Conservation (phyloP, 2,888 invertebrate genomes). For the Morpho helenor region DNA sequence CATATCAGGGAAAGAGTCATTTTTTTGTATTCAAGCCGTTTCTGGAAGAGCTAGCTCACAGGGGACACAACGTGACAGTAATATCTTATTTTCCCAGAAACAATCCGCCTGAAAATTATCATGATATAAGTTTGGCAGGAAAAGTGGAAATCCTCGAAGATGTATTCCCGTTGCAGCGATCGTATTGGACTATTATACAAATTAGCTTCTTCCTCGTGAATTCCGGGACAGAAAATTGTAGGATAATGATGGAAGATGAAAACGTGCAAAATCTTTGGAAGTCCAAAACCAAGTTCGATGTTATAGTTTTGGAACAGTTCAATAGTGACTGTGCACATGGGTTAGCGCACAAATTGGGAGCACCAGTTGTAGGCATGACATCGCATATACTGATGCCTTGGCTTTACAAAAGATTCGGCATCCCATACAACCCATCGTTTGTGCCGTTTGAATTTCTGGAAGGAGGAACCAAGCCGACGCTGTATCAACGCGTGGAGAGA, state of each 20-base stretch:
- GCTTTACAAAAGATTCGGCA: slow-evolving; percentile 74
- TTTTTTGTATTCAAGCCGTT: slow-evolving; percentile 81
- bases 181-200: slow-evolving; percentile 39
- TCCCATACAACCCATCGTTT: slow-evolving; percentile 79
- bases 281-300: slow-evolving; percentile 72
- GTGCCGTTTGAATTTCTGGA: slow-evolving; percentile 74
- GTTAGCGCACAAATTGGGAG: slow-evolving; percentile 73
- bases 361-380: slow-evolving; percentile 77
- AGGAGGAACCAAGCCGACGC: slow-evolving; percentile 65
- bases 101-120: slow-evolving; percentile 47
- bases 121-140: slow-evolving; percentile 53
- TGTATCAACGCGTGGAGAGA: slow-evolving; percentile 70
- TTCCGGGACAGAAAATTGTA: slow-evolving; percentile 46
- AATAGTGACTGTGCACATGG: slow-evolving; percentile 81
- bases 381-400: slow-evolving; percentile 78
- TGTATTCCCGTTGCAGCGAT: slow-evolving; percentile 39
- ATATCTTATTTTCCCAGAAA: slow-evolving; percentile 80
- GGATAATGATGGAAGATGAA: slow-evolving; percentile 41
- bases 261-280: slow-evolving; percentile 55
- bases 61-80: slow-evolving; percentile 83
- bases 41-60: slow-evolving; percentile 75
- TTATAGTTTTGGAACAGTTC: slow-evolving; percentile 79
- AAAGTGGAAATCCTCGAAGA: slow-evolving; percentile 44
- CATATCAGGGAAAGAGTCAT: slow-evolving; percentile 84
- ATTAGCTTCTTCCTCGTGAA: slow-evolving; percentile 36